These are phyloP conservation scores for Triops cancriformis DNA, from an alignment of 1,140 invertebrate species.

Conservation along the genomic window DNA sequence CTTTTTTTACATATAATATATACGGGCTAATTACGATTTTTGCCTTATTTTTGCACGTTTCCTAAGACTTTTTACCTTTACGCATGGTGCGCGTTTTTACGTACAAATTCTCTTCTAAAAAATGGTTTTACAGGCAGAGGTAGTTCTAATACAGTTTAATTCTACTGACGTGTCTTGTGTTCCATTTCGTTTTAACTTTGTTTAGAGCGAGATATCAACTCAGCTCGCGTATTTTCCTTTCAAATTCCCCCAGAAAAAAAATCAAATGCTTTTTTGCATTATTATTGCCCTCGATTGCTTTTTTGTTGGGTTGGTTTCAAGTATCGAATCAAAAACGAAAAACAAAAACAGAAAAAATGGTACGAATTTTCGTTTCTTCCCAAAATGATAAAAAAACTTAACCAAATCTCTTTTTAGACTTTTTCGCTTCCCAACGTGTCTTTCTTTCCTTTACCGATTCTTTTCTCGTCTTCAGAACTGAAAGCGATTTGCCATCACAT, in stretches of 20 bases:
- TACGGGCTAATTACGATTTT: neutral
- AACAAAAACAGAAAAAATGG: neutral
- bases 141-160: slow-evolving; percentile 8
- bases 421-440: neutral
- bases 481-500: slow-evolving; percentile 13
- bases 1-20: neutral
- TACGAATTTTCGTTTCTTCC: neutral
- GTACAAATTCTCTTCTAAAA: too few species aligned
- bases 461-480: slow-evolving; percentile 1
- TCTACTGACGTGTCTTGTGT: neutral
- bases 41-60: neutral
- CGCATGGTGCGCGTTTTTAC: too few species aligned
- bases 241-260: neutral
- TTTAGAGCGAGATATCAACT: neutral
- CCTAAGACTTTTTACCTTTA: too few species aligned
- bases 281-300: slow-evolving; percentile 9
- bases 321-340: neutral
- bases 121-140: neutral
- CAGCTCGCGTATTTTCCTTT: neutral
- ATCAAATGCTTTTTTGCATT: neutral
- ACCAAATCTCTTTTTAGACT: neutral
- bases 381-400: neutral
- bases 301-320: slow-evolving; percentile 8
- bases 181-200: neutral
- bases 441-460: neutral